Percentiles rank a stretch among this genome's conserved stretches.
These are phyloP conservation scores for Diaprepes abbreviatus DNA, from an alignment of 2,888 invertebrate species.

Conservation along the genomic window DNA sequence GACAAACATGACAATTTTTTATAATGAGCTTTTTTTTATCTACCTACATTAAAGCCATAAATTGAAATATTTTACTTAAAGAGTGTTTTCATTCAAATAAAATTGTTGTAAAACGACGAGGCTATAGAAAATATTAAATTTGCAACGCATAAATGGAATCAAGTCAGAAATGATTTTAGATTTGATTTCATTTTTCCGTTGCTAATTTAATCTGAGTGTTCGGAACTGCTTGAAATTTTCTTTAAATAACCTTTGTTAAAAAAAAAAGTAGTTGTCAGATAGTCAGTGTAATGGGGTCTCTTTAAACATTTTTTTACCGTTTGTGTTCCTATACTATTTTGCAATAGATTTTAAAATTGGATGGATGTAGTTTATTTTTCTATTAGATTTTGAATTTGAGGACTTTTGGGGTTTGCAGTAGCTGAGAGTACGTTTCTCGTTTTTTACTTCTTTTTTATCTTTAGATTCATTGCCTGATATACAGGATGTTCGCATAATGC, in stretches of 20 bases:
- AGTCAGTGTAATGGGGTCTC: background rate
- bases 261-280: background rate
- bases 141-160: too few species aligned
- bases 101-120: slow-evolving; percentile 9
- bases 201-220: slow-evolving; percentile 19
- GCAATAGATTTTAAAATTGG: background rate
- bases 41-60: too few species aligned
- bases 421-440: too few species aligned
- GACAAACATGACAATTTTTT: too few species aligned
- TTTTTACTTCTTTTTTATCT: too few species aligned
- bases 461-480: too few species aligned
- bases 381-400: too few species aligned
- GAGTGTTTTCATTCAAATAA: background rate
- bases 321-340: background rate
- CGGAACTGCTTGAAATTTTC: slow-evolving; percentile 13
- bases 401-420: too few species aligned
- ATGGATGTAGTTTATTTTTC: too few species aligned
- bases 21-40: too few species aligned
- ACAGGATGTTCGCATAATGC: too few species aligned
- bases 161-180: slow-evolving; percentile 12
- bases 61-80: too few species aligned
- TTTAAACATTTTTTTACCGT: background rate
- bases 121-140: slow-evolving; percentile 16
- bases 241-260: slow-evolving; percentile 15
- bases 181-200: slow-evolving; percentile 11